These are phyloP conservation scores for Oreocharis arfaki DNA, from an alignment of 2,113 vertebrate genomes.

Conservation along the genomic window DNA sequence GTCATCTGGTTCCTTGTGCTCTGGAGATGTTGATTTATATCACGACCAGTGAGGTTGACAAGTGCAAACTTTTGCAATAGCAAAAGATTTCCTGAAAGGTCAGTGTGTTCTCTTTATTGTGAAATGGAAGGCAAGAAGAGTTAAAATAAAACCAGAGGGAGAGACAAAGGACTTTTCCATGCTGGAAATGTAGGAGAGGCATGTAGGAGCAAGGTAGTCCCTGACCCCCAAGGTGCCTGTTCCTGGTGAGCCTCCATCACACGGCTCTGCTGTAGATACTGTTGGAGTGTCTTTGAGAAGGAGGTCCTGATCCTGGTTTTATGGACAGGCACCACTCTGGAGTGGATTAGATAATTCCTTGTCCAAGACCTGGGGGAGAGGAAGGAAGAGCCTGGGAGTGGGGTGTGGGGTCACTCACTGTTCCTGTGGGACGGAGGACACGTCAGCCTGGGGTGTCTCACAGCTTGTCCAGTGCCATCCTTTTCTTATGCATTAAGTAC, in stretches of 20 bases:
- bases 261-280: rapidly evolving
- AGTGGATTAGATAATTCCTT: not conserved
- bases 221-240: rapidly evolving
- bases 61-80: not conserved
- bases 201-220: not conserved
- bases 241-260: not conserved
- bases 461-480: rapidly evolving
- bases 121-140: not conserved
- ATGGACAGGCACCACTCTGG: rapidly evolving
- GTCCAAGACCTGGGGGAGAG: not conserved
- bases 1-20: not conserved
- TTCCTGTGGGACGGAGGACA: not conserved
- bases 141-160: not conserved
- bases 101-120: not conserved
- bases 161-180: not conserved
- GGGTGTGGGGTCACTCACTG: not conserved
- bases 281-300: not conserved
- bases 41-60: not conserved
- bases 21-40: conserved; percentile 1
- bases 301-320: not conserved
- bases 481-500: not conserved
- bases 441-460: rapidly evolving
- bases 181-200: not conserved
- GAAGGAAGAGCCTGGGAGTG: not conserved
- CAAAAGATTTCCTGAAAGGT: not conserved